These are phyloP conservation scores for Aleiodes alternator DNA, from an alignment of 2,888 invertebrate genomes.

Conservation along the genomic window DNA sequence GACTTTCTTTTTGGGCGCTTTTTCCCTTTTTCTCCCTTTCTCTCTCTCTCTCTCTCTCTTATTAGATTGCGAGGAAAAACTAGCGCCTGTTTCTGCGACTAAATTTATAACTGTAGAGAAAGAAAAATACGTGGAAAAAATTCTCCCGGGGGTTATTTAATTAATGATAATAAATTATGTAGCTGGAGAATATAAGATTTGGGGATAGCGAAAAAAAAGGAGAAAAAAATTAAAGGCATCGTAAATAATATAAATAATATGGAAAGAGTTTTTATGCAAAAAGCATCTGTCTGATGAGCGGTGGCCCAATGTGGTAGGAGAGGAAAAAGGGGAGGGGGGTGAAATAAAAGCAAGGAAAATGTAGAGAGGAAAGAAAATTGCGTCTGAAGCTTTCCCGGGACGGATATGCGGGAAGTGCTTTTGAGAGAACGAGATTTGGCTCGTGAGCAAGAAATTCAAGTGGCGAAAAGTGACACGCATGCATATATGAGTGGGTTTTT, in stretches of 20 bases:
- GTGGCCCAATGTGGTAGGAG: constrained; percentile 5
- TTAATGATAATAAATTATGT: constrained; percentile 32
- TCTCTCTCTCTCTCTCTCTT: no score
- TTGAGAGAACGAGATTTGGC: constrained; percentile 32
- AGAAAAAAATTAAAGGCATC: not conserved
- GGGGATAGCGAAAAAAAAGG: not conserved
- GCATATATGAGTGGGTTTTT: constrained; percentile 10
- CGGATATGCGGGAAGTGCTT: constrained; percentile 26
- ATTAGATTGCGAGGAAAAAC: not conserved
- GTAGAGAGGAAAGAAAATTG: constrained; percentile 21
- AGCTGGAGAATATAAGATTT: not conserved
- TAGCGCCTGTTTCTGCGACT: not conserved
- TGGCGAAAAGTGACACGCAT: constrained; percentile 18
- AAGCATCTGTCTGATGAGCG: constrained; percentile 34
- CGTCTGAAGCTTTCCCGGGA: constrained; percentile 24
- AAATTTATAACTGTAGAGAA: not conserved
- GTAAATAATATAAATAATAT: constrained; percentile 30
- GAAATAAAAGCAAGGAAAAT: not conserved
- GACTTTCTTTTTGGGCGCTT: no score
- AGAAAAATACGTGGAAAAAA: constrained; percentile 2
- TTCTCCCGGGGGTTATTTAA: constrained; percentile 22
- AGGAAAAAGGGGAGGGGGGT: not conserved
- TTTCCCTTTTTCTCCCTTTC: no score
- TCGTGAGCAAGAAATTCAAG: constrained; percentile 26
- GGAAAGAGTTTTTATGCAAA: constrained; percentile 26